Percentiles rank a stretch among this genome's conserved stretches.
These are phyloP conservation scores for Calidris pygmaea DNA, from an alignment of 2,113 vertebrate genomes.

Conservation along the genomic window DNA sequence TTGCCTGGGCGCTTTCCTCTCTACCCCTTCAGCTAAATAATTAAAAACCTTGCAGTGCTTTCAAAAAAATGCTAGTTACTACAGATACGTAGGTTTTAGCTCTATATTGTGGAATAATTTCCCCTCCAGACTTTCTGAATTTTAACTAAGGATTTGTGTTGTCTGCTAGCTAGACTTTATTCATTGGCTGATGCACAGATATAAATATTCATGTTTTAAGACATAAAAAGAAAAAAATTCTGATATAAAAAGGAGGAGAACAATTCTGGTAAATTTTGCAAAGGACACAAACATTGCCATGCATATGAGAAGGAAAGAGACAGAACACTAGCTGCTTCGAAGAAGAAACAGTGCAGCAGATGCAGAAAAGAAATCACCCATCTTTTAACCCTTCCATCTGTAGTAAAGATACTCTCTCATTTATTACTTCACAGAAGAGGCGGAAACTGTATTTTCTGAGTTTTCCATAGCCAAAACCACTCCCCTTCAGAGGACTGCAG, in stretches of 20 bases:
- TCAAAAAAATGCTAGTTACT: background rate
- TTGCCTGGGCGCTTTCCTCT: background rate
- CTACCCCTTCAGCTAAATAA: background rate
- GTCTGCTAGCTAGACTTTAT: background rate
- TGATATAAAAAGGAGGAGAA: background rate
- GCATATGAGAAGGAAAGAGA: background rate
- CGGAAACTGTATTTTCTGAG: background rate
- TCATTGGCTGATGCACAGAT: background rate
- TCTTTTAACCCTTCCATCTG: background rate
- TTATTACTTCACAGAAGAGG: background rate
- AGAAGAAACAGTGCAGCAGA: background rate
- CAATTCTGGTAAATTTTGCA: background rate
- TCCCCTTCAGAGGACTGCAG: background rate
- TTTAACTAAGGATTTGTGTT: background rate
- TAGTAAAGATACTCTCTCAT: background rate
- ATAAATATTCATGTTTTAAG: background rate
- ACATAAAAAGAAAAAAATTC: background rate
- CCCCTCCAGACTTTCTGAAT: background rate
- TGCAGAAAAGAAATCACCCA: background rate
- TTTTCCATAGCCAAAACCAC: background rate
- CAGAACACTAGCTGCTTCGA: background rate
- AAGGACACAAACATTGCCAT: background rate
- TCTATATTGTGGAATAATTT: background rate
- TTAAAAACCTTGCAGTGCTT: background rate
- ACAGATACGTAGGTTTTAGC: background rate